These are phyloP conservation scores for Tryphoninae sp. DNA, from an alignment of 2,888 invertebrate genomes.

Conservation along the genomic window DNA sequence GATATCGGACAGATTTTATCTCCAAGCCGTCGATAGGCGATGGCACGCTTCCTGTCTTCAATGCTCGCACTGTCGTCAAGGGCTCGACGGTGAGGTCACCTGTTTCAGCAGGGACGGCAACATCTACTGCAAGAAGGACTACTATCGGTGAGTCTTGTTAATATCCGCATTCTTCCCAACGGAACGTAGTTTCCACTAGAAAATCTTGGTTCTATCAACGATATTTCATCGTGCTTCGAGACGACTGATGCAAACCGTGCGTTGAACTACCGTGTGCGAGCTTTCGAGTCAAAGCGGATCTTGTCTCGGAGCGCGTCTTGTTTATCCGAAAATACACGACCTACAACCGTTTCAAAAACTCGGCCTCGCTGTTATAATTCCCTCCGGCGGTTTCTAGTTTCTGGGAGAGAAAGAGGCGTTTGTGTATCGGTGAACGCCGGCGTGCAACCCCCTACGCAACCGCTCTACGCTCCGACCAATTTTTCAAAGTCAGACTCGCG, in stretches of 20 bases:
- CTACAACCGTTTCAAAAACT: constrained; percentile 30
- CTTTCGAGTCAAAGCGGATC: constrained; percentile 21
- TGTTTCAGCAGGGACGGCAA: constrained; percentile 96
- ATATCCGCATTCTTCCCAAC: neutral
- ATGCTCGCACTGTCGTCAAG: constrained; percentile 94
- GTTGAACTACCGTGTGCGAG: neutral
- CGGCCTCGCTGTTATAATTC: constrained; percentile 1
- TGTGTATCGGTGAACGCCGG: constrained; percentile 35
- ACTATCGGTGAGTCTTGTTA: constrained; percentile 90
- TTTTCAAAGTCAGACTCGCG: constrained; percentile 65
- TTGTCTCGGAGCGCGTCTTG: constrained; percentile 5
- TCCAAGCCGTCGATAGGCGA: constrained; percentile 94
- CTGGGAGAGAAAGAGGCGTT: constrained; percentile 25
- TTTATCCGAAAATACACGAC: constrained; percentile 56
- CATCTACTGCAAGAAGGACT: constrained; percentile 98
- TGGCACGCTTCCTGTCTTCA: constrained; percentile 97
- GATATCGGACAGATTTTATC: constrained; percentile 95
- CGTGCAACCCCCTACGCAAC: constrained; percentile 54
- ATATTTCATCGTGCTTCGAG: neutral
- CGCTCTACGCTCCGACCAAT: constrained; percentile 37
- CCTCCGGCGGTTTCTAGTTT: constrained; percentile 26
- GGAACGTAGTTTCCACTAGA: too few relatives aligned
- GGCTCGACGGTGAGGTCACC: constrained; percentile 94
- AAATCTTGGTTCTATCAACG: too few relatives aligned
- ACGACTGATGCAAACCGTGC: neutral